Evolutionary conservation across 2,888 invertebrate genomes (phyloP).

Genomic region (Aspidiotus rigidus): DNA sequence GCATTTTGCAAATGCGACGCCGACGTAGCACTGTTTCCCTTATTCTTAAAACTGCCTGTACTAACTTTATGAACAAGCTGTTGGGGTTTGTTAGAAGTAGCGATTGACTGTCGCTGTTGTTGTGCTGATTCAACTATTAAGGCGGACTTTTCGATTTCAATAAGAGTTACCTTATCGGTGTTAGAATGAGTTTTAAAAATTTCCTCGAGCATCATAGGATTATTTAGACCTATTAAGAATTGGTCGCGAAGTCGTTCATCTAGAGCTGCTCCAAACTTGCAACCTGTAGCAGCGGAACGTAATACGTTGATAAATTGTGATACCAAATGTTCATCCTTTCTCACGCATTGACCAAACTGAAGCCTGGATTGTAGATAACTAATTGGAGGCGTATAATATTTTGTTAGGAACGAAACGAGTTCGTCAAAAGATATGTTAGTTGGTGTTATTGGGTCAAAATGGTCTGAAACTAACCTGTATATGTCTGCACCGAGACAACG

Average conservation of each 20-base stretch:
- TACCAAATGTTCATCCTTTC: neutral
- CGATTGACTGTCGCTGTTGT: neutral
- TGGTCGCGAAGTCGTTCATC: slow-evolving; percentile 11
- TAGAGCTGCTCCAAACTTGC: neutral
- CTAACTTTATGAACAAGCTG: too few relatives aligned
- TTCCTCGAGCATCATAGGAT: slow-evolving; percentile 8
- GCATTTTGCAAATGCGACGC: too few relatives aligned
- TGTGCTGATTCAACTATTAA: neutral
- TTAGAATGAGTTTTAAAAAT: neutral
- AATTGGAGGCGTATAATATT: neutral
- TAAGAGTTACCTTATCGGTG: too few relatives aligned
- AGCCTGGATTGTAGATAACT: neutral
- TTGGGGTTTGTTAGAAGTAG: too few relatives aligned
- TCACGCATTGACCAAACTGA: neutral
- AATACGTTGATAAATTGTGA: neutral
- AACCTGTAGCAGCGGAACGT: slow-evolving; percentile 3
- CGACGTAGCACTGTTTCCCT: too few relatives aligned
- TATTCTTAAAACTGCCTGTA: too few relatives aligned
- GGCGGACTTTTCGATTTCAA: neutral
- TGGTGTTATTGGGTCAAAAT: neutral
- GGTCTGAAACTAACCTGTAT: neutral
- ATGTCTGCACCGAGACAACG: too few relatives aligned
- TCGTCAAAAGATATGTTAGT: neutral
- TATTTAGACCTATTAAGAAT: slow-evolving; percentile 14
- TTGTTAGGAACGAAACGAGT: neutral